Base-by-base conservation (phyloP, 2,113 vertebrate species). In the Brachypteracias leptosomus region DNA sequence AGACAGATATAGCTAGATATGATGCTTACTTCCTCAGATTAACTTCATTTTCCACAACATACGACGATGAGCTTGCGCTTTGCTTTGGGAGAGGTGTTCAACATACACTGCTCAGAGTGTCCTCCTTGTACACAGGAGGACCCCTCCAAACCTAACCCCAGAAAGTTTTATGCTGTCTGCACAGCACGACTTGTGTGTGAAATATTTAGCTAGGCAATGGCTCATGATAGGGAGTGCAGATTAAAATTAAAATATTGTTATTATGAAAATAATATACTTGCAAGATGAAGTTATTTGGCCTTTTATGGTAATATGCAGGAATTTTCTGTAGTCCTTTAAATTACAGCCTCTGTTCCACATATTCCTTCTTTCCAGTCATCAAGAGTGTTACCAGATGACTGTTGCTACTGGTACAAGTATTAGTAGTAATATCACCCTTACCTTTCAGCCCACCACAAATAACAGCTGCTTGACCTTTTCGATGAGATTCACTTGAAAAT, bases 41-140 rank as follows among this genome's bases (percentile, higher is more conserved):
- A 68, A 26, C 52, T 89, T 96, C 72, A 24, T 89, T 95, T 96
- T 93, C 89, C 89, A 84, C 47, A 92, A 70, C 57, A 63, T 31
- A 29, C 12, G 31, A 77, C 52, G 83, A 70, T 49, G n/a, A 88
- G 22, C 35, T 62, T 85, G 16, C 36, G 5, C 54, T 83, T 89
- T 3, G 5, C 57, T 75, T 90, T 62, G 55, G 72, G 79, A 79
- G 36, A 80, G 70, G 9, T 18, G 21, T 77, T 77, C 14, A 49
- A 31, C 13, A 16, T 7, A 3, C 17, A 8, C 55, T 10, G 21
- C 59, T 83, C 3, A 3, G 55, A 61, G 14, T 67, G 6, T 71
- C 19, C 10, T 74, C 85, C 38, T 65, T 79, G 11, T 36, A n/a
- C 10, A 6, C 13, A 46, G 21, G 19, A 4, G 40, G 49, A 76